phyloP scores from a whole-genome alignment of 2,888 invertebrate genomes.

The Timandra comae region DNA sequence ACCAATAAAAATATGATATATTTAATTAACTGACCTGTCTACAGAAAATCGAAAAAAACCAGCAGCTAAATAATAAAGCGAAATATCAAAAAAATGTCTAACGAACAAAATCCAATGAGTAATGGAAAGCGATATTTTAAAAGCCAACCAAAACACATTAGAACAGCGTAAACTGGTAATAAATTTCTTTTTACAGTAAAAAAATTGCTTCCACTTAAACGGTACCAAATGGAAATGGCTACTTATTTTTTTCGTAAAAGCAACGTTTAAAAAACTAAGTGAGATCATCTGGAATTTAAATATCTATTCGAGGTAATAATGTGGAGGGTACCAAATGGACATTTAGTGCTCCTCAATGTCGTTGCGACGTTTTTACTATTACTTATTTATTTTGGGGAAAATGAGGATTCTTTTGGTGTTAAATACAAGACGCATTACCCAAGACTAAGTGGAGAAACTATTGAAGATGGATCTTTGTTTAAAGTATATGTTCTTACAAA shows the following conservation, averaged over 20 bases:
- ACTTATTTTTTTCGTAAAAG: slow-evolving; percentile 62
- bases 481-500: too few relatives aligned
- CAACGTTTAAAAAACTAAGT: slow-evolving; percentile 49
- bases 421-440: too few relatives aligned
- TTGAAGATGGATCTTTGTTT: too few relatives aligned
- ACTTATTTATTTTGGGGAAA: slow-evolving; percentile 30
- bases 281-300: slow-evolving; percentile 26
- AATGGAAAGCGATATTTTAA: slow-evolving; percentile 42
- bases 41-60: slow-evolving; percentile 1
- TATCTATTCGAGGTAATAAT: slow-evolving; percentile 15
- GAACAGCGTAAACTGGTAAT: slow-evolving; percentile 44
- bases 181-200: slow-evolving; percentile 39
- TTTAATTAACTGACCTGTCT: too few relatives aligned
- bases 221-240: slow-evolving; percentile 56
- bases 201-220: slow-evolving; percentile 52
- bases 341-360: slow-evolving; percentile 62
- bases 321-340: slow-evolving; percentile 46
- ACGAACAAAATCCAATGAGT: slow-evolving; percentile 25
- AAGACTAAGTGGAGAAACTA: too few relatives aligned
- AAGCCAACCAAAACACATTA: slow-evolving; percentile 44
- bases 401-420: slow-evolving; percentile 6
- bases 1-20: too few relatives aligned
- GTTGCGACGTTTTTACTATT: slow-evolving; percentile 43
- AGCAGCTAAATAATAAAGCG: neutral
- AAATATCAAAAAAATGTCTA: slow-evolving; percentile 10